phyloP scores from a whole-genome alignment of 2,888 invertebrate species.

The Drosophila prostipennis region DNA sequence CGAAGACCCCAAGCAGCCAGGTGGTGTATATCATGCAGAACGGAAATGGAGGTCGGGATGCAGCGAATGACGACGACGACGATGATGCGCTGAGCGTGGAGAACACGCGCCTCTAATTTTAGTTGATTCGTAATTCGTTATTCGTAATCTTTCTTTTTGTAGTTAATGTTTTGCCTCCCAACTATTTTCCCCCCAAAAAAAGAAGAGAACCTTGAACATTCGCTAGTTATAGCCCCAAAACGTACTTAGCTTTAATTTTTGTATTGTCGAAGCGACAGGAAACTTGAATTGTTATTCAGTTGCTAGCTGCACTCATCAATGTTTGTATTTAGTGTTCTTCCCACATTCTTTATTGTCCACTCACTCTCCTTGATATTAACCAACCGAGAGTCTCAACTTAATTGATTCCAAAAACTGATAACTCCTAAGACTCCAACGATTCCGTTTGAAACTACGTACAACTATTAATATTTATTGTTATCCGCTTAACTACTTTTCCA shows the following conservation, averaged over 20 bases:
- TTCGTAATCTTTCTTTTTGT: slow-evolving; percentile 38
- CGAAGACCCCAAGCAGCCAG: slow-evolving; percentile 45
- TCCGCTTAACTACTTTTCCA: slow-evolving; percentile 16
- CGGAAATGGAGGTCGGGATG: slow-evolving; percentile 31
- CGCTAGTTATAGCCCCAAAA: slow-evolving; percentile 32
- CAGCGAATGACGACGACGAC: slow-evolving; percentile 47
- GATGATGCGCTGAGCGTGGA: slow-evolving; percentile 83
- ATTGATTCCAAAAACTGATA: slow-evolving; percentile 52
- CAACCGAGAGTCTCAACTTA: slow-evolving; percentile 17
- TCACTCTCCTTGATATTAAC: slow-evolving; percentile 39
- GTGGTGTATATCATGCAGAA: slow-evolving; percentile 53
- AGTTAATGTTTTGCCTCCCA: slow-evolving; percentile 21
- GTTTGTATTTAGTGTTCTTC: slow-evolving; percentile 29
- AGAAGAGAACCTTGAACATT: slow-evolving; percentile 1
- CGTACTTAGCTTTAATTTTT: slow-evolving; percentile 63
- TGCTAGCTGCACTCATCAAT: slow-evolving; percentile 23
- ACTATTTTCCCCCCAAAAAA: not conserved
- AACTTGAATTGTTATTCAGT: slow-evolving; percentile 27
- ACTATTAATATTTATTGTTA: slow-evolving; percentile 56
- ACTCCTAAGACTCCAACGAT: slow-evolving; percentile 72
- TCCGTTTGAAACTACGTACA: slow-evolving; percentile 62
- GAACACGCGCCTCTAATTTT: slow-evolving; percentile 81
- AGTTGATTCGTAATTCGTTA: slow-evolving; percentile 35
- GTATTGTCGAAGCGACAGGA: slow-evolving; percentile 29
- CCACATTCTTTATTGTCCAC: slow-evolving; percentile 5